Evolutionary conservation across 2,888 invertebrate genomes (phyloP).

Genomic region (Trichopoda pennipes): DNA sequence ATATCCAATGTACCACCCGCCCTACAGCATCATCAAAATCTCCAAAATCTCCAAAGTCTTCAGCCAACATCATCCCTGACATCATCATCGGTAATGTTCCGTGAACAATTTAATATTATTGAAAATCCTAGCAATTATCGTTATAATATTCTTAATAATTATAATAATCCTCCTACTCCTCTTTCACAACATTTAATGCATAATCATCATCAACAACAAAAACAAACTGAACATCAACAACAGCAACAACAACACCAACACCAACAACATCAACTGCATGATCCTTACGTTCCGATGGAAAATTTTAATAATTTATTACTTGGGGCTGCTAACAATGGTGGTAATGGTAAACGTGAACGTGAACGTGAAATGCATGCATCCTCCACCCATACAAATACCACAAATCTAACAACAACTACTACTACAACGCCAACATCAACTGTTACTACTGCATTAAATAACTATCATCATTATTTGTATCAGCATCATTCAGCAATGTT

Average conservation of each 20-base stretch:
- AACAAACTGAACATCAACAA: slow-evolving; percentile 42
- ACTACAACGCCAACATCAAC: slow-evolving; percentile 45
- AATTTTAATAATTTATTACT: slow-evolving; percentile 74
- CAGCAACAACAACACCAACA: slow-evolving; percentile 48
- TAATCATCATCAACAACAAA: slow-evolving; percentile 45
- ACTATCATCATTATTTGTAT: slow-evolving; percentile 67
- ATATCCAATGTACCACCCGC: slow-evolving; percentile 57
- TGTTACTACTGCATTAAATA: slow-evolving; percentile 70
- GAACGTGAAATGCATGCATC: slow-evolving; percentile 70
- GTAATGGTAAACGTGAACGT: slow-evolving; percentile 71
- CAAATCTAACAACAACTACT: slow-evolving; percentile 64
- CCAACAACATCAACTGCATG: slow-evolving; percentile 64
- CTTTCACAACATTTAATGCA: slow-evolving; percentile 60
- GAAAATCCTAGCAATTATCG: slow-evolving; percentile 80
- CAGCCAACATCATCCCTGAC: slow-evolving; percentile 79
- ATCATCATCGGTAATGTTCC: slow-evolving; percentile 82
- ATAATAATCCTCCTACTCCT: slow-evolving; percentile 65
- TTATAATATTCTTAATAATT: slow-evolving; percentile 73
- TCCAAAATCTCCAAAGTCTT: slow-evolving; percentile 44
- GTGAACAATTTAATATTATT: slow-evolving; percentile 81
- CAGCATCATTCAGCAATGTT: slow-evolving; percentile 68
- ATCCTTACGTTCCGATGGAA: slow-evolving; percentile 74
- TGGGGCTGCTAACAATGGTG: slow-evolving; percentile 69
- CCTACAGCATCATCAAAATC: slow-evolving; percentile 52
- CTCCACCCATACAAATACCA: slow-evolving; percentile 51